phyloP scores from a whole-genome alignment of 64 coral and sea anemone genomes.

The Pachyseris speciosa region DNA sequence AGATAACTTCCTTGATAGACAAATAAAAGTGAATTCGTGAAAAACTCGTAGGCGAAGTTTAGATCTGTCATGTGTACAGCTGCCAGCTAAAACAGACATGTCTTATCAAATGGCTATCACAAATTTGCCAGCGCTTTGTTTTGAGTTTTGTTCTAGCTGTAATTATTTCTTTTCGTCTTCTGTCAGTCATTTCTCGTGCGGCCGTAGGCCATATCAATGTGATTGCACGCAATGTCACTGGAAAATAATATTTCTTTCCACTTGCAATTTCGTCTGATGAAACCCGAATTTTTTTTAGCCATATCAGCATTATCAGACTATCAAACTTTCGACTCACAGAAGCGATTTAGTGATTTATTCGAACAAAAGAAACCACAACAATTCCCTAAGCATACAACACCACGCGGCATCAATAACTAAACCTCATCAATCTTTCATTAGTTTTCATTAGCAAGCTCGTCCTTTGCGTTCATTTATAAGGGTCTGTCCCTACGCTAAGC shows the following conservation, averaged over 20 bases:
- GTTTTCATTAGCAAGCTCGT: background rate
- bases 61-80: background rate
- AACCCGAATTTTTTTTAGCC: background rate
- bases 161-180: background rate
- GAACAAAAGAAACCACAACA: slow-evolving; percentile 11
- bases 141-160: background rate
- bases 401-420: background rate
- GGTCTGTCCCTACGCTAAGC: too few relatives aligned
- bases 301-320: background rate
- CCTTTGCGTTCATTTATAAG: background rate
- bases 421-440: slow-evolving; percentile 18
- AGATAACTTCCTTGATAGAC: background rate
- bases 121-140: slow-evolving; percentile 24
- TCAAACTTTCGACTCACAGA: background rate
- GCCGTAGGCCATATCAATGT: background rate
- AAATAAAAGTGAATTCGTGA: slow-evolving; percentile 18
- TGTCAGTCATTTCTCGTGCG: background rate
- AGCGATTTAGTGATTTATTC: background rate
- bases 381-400: background rate
- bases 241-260: background rate
- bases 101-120: slow-evolving; percentile 29
- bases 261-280: background rate
- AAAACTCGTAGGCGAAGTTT: background rate
- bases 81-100: slow-evolving; percentile 11
- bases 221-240: background rate